Conservation (phyloP, 2,113 vertebrate genomes). For the Chrysochloris asiatica region DNA sequence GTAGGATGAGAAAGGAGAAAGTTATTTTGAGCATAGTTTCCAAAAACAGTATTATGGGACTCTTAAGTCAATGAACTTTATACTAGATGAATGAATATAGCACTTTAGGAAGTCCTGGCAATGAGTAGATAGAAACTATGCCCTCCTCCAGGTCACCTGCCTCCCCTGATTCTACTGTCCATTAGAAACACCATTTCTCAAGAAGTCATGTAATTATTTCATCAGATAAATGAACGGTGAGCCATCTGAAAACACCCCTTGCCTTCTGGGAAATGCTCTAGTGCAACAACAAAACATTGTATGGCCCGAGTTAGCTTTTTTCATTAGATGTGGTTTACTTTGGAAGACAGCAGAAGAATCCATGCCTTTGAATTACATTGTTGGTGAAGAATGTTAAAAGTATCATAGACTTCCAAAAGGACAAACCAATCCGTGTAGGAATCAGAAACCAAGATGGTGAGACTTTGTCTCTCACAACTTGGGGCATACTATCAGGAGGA, state of each 20-base stretch:
- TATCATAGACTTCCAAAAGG: too few relatives aligned
- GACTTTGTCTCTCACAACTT: too few relatives aligned
- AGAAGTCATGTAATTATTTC: not conserved
- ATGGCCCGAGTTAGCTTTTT: slow-evolving; percentile 4
- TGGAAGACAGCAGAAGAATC: too few relatives aligned
- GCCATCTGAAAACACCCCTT: not conserved
- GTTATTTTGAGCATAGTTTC: not conserved
- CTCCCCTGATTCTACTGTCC: not conserved
- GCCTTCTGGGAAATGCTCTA: not conserved
- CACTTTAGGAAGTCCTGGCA: not conserved
- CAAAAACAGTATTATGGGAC: not conserved
- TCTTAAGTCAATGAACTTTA: not conserved
- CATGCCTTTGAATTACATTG: too few relatives aligned
- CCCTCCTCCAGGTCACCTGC: not conserved
- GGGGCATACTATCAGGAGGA: too few relatives aligned
- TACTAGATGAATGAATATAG: not conserved
- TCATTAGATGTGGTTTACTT: not conserved
- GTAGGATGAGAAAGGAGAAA: not conserved
- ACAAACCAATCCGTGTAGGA: too few relatives aligned
- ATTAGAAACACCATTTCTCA: not conserved
- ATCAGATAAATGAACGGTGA: not conserved
- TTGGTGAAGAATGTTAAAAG: too few relatives aligned
- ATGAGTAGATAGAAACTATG: not conserved
- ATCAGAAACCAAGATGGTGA: too few relatives aligned
- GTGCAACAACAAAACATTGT: not conserved